Percentiles rank a stretch among this genome's conserved stretches.
Evolutionary conservation across 2,888 invertebrate genomes (phyloP).

Genomic region (Apeira syringaria): DNA sequence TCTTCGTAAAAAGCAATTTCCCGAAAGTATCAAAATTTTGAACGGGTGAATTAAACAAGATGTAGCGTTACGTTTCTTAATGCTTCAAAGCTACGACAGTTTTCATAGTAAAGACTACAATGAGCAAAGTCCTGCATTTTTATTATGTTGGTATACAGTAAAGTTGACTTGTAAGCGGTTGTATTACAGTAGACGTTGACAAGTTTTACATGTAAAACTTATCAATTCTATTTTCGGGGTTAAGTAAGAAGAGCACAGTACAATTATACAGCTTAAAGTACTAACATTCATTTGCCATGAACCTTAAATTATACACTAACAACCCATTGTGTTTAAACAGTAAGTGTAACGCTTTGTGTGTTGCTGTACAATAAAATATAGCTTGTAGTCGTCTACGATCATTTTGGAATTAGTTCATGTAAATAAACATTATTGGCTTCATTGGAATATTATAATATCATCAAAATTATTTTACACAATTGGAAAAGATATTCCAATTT

Average conservation of each 20-base stretch:
- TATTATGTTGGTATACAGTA: no score
- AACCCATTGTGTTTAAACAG: constrained; percentile 59
- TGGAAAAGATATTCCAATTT: constrained; percentile 68
- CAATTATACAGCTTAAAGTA: constrained; percentile 32
- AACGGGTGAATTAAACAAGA: no score
- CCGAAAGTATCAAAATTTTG: no score
- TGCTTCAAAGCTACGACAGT: no score
- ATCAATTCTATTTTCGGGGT: no score
- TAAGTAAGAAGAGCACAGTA: constrained; percentile 29
- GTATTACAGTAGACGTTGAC: no score
- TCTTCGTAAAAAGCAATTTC: no score
- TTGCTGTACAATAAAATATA: constrained; percentile 50
- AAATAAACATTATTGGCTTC: constrained; percentile 71
- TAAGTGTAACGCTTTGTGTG: constrained; percentile 68
- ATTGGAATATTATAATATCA: constrained; percentile 35
- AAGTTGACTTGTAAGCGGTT: no score
- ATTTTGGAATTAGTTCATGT: constrained; percentile 79
- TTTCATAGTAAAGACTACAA: no score
- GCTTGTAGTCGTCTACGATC: constrained; percentile 71
- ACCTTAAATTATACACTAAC: constrained; percentile 77
- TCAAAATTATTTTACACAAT: constrained; percentile 19
- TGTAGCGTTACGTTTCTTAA: no score
- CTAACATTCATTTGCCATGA: constrained; percentile 45
- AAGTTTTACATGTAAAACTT: no score
- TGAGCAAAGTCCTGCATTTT: no score